Base-by-base conservation (phyloP, 1,140 invertebrate species). In the Ephestia elutella region DNA sequence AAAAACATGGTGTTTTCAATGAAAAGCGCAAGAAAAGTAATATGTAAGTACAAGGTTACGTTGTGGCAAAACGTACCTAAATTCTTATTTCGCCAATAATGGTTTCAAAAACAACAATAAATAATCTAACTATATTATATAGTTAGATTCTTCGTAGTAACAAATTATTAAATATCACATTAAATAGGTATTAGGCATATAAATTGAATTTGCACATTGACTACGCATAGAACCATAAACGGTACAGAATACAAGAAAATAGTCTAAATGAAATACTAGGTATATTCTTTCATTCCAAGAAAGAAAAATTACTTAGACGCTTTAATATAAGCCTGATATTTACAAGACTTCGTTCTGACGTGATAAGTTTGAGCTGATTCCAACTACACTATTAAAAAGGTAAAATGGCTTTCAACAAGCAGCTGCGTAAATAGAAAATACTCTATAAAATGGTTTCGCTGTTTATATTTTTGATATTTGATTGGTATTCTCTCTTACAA, bases 261-360 rank as follows among this genome's bases (percentile, higher is more conserved):
- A n/a, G n/a, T n/a, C n/a, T n/a, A 9, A 13, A 50, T 50, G 13
- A 25, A 53, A 11, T 5, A 50, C 5, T 50, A 50, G 18, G 21
- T 62, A 55, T 58, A 44, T 38, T 51, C 18, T 25, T 18, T 58
- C 21, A 15, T 53, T 57, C 18, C n/a, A 25, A n/a, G 35, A 38
- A 35, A 28, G 54, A 49, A 56, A 56, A 13, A 38, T 57, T 56
- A 18, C 49, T 44, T 51, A 35, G 18, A 55, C 15, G 48, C 38
- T 48, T 48, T 51, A 44, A 50, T 68, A 67, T 62, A 73, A 77
- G 70, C 68, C 60, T 64, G 64, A 56, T 80, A 78, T 82, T 59
- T 79, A 80, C 80, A 82, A 78, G 70, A 78, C 68, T 67, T 73
- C 67, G 64, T 62, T 54, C 57, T 61, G 38, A 44, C 38, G n/a